Base-by-base conservation (phyloP, 2,797 vertebrate species). In the Epinephelus coioides region DNA sequence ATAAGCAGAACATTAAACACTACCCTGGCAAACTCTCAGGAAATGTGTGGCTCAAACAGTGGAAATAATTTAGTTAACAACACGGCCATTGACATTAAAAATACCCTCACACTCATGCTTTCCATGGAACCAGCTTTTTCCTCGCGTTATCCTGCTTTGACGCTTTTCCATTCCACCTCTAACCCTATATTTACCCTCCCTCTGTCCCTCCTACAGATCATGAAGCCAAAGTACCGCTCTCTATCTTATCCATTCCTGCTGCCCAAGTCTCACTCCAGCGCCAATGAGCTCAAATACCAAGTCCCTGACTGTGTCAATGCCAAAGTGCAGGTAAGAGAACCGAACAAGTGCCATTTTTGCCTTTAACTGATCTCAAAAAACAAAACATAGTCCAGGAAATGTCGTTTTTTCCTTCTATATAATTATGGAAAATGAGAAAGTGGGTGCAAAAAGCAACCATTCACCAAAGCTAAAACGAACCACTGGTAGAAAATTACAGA, bases 141-240 rank as follows among this genome's bases (percentile, higher is more conserved):
- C 74, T 74, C 21, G 4, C 2, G 11, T 64, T 61, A 17, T 14
- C 12, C 15, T 56, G 17, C 34, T 50, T 72, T 49, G 12, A 3
- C 46, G 46, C 11, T 21, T 82, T 80, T 64, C 23, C 56, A 9
- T 34, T n/a, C 49, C 55, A 76, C 57, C 34, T 38, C n/a, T 50
- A 23, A 60, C 56, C 46, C 54, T 27, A 10, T 68, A 65, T 75
- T 65, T 51, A 50, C 2, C 11, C 0, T 54, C 30, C 65, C 59
- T 14, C 18, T 12, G 17, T 38, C 21, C 11, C 40, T 43, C 50
- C 25, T 8, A 69, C 86, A 99, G 98, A 98, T 99, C 76, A 97
- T 98, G 97, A 99, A 99, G 90, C 95, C 97, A 80, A 99, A 99
- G 92, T 99, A 99, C 80, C 96, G 98, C 38, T 98, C 98, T 18